Evolutionary conservation across 2,797 vertebrate genomes (phyloP).

Genomic region (Ctenochaetus hawaiiensis): DNA sequence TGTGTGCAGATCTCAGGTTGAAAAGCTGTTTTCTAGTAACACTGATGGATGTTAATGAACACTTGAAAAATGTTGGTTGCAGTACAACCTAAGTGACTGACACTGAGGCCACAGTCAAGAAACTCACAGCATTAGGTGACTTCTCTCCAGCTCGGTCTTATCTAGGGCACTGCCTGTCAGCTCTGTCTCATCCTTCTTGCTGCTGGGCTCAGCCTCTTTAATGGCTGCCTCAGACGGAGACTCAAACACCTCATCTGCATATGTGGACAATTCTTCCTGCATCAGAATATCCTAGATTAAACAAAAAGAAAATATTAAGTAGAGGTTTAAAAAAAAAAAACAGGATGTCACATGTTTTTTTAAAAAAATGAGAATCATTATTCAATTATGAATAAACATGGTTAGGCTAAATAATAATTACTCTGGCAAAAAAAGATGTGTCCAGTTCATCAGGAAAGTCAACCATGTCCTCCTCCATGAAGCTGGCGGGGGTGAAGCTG

Average conservation of each 20-base stretch:
- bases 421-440: slow-evolving; percentile 97
- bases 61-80: background rate
- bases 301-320: background rate
- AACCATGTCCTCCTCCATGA: slow-evolving; percentile 94
- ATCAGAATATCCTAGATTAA: slow-evolving; percentile 91
- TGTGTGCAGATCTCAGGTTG: background rate
- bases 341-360: background rate
- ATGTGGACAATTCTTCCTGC: slow-evolving; percentile 96
- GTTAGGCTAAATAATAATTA: slow-evolving; percentile 61
- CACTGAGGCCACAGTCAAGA: background rate
- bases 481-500: slow-evolving; percentile 97
- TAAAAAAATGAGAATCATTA: background rate
- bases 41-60: background rate
- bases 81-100: slow-evolving; percentile 10
- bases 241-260: slow-evolving; percentile 96
- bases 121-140: slow-evolving; percentile 96
- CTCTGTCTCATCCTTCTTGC: slow-evolving; percentile 86
- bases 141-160: slow-evolving; percentile 93
- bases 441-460: slow-evolving; percentile 97
- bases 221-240: slow-evolving; percentile 92
- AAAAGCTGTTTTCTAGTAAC: slow-evolving; percentile 4
- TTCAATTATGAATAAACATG: background rate
- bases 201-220: slow-evolving; percentile 87
- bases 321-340: background rate
- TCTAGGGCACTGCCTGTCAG: slow-evolving; percentile 95